phyloP scores from a whole-genome alignment of 1,140 invertebrate genomes.

The Pantala flavescens region DNA sequence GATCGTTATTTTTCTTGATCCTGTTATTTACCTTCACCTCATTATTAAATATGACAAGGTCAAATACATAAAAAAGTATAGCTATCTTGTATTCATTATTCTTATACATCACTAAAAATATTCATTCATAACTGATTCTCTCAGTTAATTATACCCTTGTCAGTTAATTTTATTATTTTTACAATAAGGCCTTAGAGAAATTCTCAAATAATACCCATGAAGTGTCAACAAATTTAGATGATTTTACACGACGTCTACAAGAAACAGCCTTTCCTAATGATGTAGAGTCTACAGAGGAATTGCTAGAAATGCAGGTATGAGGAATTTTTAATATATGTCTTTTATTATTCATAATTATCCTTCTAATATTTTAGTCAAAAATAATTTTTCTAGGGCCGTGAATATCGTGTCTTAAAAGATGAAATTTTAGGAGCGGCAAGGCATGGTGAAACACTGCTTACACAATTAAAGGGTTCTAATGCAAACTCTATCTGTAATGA shows the following conservation, averaged over 20 bases:
- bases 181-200: slow-evolving; percentile 79
- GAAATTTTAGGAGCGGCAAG: slow-evolving; percentile 69
- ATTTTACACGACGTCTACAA: slow-evolving; percentile 70
- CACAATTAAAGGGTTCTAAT: slow-evolving; percentile 27
- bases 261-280: slow-evolving; percentile 76
- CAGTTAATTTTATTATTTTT: no score
- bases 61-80: no score
- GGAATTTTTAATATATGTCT: slow-evolving; percentile 19
- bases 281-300: slow-evolving; percentile 56
- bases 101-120: no score
- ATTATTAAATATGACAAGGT: no score
- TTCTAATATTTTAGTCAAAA: neutral
- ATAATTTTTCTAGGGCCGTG: slow-evolving; percentile 27
- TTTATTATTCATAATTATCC: neutral
- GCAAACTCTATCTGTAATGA: neutral
- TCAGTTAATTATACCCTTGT: no score
- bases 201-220: slow-evolving; percentile 83
- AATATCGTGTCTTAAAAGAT: slow-evolving; percentile 59
- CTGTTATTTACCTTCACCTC: no score
- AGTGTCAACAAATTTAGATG: slow-evolving; percentile 70
- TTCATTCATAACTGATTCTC: no score
- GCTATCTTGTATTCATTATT: no score
- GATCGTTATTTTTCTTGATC: no score
- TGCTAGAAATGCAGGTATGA: slow-evolving; percentile 51
- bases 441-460: slow-evolving; percentile 73